Evolutionary conservation across 2,113 vertebrate species (phyloP), one percentile per base, ranked within the genome.

Genomic region (Tenebrosternarchus preto): DNA sequence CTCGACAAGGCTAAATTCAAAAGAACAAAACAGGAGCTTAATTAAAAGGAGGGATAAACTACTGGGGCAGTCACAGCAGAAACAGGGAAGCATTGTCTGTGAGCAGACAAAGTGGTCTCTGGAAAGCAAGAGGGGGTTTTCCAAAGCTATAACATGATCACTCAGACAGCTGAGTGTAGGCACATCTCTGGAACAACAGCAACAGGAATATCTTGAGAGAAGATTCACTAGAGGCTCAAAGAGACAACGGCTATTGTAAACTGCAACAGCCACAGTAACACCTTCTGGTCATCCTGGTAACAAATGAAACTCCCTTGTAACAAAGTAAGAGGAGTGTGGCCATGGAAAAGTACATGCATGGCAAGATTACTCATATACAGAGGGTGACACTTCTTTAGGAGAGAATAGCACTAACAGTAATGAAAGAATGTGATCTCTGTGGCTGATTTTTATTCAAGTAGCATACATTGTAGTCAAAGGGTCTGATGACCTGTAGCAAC

Each of bases 91-190:
- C 78, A 70, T 84, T 85, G 85, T 84, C 66, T 80, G 43, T 50
- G 43, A 50, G 43, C 43, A 50, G 43, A 50, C 43, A 50, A 12
- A 50, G 43, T 50, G 43, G 43, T 50, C 43, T 12, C 50, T 75
- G 75, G 36, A 55, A 68, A 66, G 31, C 24, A 67, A 36, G 27
- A 60, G 56, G 50, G 46, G 55, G 46, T 75, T 84, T 76, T 64
- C 73, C 68, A 76, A 46, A 50, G 22, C 9, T 77, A 50, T 43
- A 74, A 71, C 36, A 36, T 71, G 57, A 68, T 74, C 75, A 79
- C 71, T 68, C 72, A 71, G 87, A 86, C 77, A 83, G 57, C 71
- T 39, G 63, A 84, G 83, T 86, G 86, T 80, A 88, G 71, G 78
- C 80, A 50, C 43, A 15, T 12, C 43, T 50, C 43, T 50, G 43